These are phyloP conservation scores for Panagrolaimus sp. DNA, from an alignment of 1,140 invertebrate species.

Conservation along the genomic window DNA sequence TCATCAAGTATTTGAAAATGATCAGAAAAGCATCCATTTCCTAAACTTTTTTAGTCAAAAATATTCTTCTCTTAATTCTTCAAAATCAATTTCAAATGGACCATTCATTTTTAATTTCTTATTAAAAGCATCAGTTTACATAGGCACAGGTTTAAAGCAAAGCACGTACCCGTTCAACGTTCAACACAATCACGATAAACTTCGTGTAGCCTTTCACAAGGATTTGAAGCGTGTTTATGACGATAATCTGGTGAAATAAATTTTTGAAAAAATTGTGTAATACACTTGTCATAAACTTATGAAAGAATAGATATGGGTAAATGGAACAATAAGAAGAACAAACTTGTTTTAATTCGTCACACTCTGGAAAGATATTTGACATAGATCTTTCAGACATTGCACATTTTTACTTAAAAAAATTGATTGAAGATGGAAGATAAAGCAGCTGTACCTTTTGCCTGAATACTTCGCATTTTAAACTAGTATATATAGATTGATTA, in stretches of 20 bases:
- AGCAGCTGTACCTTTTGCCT: too few relatives aligned
- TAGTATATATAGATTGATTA: too few relatives aligned
- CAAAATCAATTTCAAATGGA: constrained; percentile 53
- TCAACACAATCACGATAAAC: constrained; percentile 50
- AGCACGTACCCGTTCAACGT: constrained; percentile 44
- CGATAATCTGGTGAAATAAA: constrained; percentile 46
- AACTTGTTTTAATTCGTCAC: constrained; percentile 54
- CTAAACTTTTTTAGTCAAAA: too few relatives aligned
- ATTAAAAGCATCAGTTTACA: neutral
- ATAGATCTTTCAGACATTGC: constrained; percentile 52
- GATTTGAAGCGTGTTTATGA: constrained; percentile 39
- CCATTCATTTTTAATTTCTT: constrained; percentile 36
- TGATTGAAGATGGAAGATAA: too few relatives aligned
- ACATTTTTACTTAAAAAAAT: constrained; percentile 9
- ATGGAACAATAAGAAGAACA: neutral
- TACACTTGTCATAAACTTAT: constrained; percentile 54
- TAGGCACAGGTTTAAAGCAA: constrained; percentile 13
- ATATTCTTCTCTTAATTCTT: constrained; percentile 51
- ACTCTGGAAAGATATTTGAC: constrained; percentile 56
- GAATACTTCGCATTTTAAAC: too few relatives aligned
- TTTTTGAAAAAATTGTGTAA: constrained; percentile 51
- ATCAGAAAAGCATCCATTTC: too few relatives aligned
- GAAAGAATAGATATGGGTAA: too few relatives aligned
- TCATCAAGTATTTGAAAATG: too few relatives aligned
- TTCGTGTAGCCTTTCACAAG: constrained; percentile 48